These are phyloP conservation scores for Heliconius melpomene DNA, from an alignment of 1,140 invertebrate species.

Conservation along the genomic window DNA sequence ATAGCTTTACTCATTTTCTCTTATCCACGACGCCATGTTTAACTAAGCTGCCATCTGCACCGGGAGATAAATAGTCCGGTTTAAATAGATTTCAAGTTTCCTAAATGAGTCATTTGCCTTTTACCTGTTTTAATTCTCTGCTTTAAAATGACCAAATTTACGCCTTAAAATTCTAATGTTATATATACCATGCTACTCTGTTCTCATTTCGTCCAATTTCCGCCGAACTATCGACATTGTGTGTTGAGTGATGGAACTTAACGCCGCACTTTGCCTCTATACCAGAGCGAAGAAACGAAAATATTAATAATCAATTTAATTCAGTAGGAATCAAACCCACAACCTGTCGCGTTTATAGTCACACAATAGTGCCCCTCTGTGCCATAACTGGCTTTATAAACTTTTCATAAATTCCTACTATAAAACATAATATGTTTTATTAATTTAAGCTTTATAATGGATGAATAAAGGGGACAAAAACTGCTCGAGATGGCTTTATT, in stretches of 20 bases:
- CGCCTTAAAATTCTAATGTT: neutral
- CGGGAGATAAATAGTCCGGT: constrained; percentile 26
- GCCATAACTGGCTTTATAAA: too few relatives aligned
- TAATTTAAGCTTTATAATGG: neutral
- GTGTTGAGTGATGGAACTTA: too few relatives aligned
- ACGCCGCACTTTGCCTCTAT: too few relatives aligned
- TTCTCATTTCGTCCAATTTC: too few relatives aligned
- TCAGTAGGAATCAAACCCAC: too few relatives aligned
- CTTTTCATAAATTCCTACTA: too few relatives aligned
- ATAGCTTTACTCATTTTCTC: neutral
- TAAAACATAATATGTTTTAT: neutral
- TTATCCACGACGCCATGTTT: constrained; percentile 1
- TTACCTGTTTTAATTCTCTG: neutral
- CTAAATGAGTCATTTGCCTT: constrained; percentile 10
- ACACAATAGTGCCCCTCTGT: too few relatives aligned
- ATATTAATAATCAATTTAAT: too few relatives aligned
- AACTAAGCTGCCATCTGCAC: constrained; percentile 18
- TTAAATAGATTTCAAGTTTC: constrained; percentile 35
- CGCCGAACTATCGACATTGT: too few relatives aligned
- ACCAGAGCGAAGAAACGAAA: too few relatives aligned
- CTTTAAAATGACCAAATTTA: neutral
- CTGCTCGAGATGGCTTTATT: constrained; percentile 2
- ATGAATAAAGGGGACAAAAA: neutral
- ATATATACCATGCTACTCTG: neutral
- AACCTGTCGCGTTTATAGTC: too few relatives aligned